Conservation (phyloP, 2,113 vertebrate genomes). For the Oryzias melastigma region DNA sequence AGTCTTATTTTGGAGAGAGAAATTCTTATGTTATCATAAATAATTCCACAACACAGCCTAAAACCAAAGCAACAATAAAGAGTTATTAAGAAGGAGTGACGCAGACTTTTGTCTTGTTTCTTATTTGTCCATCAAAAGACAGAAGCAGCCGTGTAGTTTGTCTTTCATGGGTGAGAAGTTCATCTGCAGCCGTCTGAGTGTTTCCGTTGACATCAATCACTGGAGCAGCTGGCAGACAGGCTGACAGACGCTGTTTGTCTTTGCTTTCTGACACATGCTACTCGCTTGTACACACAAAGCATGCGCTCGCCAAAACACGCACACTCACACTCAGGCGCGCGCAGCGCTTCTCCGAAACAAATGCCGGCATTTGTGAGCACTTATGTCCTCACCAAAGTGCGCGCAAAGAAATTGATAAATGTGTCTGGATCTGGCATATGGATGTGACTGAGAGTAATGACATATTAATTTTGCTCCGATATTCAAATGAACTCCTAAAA, state of each 20-base stretch:
- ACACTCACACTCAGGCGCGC: conserved; percentile 5
- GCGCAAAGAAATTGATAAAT: conserved; percentile 35
- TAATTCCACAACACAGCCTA: background rate
- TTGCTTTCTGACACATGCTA: conserved; percentile 50
- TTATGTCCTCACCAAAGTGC: conserved; percentile 5
- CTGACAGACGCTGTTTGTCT: conserved; percentile 68
- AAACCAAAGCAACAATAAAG: conserved; percentile 5
- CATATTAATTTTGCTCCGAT: conserved; percentile 41
- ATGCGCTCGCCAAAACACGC: background rate
- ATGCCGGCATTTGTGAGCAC: conserved; percentile 17
- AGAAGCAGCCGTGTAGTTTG: conserved; percentile 47
- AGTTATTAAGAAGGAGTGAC: conserved; percentile 1
- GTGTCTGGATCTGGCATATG: conserved; percentile 48
- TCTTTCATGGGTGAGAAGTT: conserved; percentile 70
- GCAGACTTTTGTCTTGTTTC: conserved; percentile 24
- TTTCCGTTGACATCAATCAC: conserved; percentile 67
- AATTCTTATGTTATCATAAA: background rate
- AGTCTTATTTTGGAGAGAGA: conserved; percentile 3
- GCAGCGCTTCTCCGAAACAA: conserved; percentile 1
- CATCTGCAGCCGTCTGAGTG: conserved; percentile 40
- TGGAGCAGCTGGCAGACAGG: conserved; percentile 54
- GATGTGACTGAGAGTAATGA: conserved; percentile 56
- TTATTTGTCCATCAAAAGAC: conserved; percentile 50
- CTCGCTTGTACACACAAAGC: conserved; percentile 24
- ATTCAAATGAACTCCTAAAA: conserved; percentile 28